A percentile compares a stretch with the other conserved stretches of the same genome.
phyloP scores from a whole-genome alignment of 1,140 invertebrate genomes.

The Xylocopa sonorina region DNA sequence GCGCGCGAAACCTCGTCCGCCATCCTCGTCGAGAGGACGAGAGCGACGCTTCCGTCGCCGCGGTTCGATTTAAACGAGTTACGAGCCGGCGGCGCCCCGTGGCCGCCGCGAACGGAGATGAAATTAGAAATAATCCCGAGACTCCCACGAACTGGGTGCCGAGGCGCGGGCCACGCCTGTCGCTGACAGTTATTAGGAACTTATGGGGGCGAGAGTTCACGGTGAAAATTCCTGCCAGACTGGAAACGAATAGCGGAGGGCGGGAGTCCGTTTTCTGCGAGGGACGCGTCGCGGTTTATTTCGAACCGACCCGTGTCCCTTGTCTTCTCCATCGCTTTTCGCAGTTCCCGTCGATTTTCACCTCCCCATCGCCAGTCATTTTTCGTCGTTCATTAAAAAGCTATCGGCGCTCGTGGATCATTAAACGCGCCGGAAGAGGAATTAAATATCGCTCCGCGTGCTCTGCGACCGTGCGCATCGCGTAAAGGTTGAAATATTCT shows the following conservation, averaged over 20 bases:
- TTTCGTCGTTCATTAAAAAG: background rate
- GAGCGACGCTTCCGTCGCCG: background rate
- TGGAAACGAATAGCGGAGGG: too few relatives aligned
- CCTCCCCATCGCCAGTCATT: background rate
- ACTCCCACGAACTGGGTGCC: constrained; percentile 22
- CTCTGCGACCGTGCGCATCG: background rate
- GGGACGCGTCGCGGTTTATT: constrained; percentile 29
- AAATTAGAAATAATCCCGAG: constrained; percentile 64
- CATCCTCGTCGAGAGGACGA: too few relatives aligned
- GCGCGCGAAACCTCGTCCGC: background rate
- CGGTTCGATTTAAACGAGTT: constrained; percentile 44
- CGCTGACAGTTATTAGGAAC: constrained; percentile 67
- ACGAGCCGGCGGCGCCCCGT: background rate
- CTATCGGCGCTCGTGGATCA: too few relatives aligned
- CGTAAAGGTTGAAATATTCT: background rate
- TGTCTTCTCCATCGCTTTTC: background rate
- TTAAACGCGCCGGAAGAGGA: too few relatives aligned
- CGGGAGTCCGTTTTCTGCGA: constrained; percentile 26
- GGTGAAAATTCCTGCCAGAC: constrained; percentile 48
- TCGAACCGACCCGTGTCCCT: background rate
- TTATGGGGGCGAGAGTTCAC: constrained; percentile 52
- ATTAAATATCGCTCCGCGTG: too few relatives aligned
- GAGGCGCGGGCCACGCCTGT: constrained; percentile 41
- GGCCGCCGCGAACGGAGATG: constrained; percentile 13
- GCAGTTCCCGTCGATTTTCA: background rate